Percentiles rank a stretch among this genome's conserved stretches.
These are phyloP conservation scores for Chrysolina oricalcia DNA, from an alignment of 2,888 invertebrate genomes.

Conservation along the genomic window DNA sequence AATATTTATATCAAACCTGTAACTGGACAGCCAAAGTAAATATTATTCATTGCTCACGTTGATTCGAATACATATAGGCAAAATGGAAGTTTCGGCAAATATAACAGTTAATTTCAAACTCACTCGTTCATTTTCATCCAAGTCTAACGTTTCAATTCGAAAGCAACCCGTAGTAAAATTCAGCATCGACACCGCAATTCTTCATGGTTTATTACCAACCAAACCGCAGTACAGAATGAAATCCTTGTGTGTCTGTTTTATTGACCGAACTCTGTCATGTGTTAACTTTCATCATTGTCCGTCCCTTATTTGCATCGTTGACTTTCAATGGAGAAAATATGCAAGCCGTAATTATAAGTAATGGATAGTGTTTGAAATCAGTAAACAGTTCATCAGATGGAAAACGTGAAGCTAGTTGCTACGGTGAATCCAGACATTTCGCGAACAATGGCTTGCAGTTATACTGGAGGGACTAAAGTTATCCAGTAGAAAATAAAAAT, in stretches of 20 bases:
- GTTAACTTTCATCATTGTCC: slow-evolving; percentile 21
- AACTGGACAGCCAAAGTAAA: no score
- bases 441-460: neutral
- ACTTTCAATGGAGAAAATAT: slow-evolving; percentile 18
- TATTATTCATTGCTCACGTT: no score
- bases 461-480: neutral
- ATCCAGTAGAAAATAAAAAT: neutral
- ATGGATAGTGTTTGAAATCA: slow-evolving; percentile 23
- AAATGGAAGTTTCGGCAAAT: no score
- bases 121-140: neutral
- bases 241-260: slow-evolving; percentile 11
- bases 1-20: no score
- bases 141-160: neutral
- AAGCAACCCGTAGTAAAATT: neutral
- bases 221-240: neutral
- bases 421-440: neutral
- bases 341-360: slow-evolving; percentile 20
- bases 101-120: neutral
- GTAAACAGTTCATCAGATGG: slow-evolving; percentile 13
- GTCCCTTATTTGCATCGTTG: slow-evolving; percentile 19
- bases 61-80: no score
- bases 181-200: slow-evolving; percentile 3
- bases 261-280: slow-evolving; percentile 21
- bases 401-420: slow-evolving; percentile 2
- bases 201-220: neutral